Percentiles rank a stretch among this genome's conserved stretches.
Evolutionary conservation across 1,140 invertebrate species (phyloP).

Genomic region (Leptoteleia sp.): DNA sequence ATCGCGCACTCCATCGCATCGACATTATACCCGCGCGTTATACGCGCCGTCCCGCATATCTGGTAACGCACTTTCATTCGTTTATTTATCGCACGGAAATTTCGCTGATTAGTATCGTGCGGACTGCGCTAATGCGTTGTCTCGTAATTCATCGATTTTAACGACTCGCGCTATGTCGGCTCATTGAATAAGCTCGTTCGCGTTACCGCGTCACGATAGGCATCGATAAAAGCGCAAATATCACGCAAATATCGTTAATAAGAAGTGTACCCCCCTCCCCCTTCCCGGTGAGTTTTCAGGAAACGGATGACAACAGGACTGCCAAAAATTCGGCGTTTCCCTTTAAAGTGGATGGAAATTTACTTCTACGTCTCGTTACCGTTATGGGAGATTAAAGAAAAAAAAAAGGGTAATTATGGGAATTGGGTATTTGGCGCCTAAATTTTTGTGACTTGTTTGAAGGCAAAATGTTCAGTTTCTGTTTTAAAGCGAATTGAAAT

Average conservation of each 20-base stretch:
- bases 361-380: too few relatives aligned
- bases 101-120: constrained; percentile 80
- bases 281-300: constrained; percentile 28
- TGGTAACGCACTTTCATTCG: constrained; percentile 73
- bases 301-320: constrained; percentile 19
- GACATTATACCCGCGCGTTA: constrained; percentile 72
- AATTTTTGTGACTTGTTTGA: too few relatives aligned
- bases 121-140: constrained; percentile 79
- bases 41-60: constrained; percentile 71
- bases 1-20: constrained; percentile 75
- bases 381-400: too few relatives aligned
- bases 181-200: constrained; percentile 75
- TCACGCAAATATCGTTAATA: constrained; percentile 62
- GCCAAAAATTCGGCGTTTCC: too few relatives aligned
- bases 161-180: constrained; percentile 73
- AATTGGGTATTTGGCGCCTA: too few relatives aligned
- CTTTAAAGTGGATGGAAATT: too few relatives aligned
- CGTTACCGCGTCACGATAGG: constrained; percentile 62
- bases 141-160: constrained; percentile 81
- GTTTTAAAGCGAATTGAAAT: too few relatives aligned
- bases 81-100: constrained; percentile 78
- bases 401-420: too few relatives aligned
- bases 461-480: too few relatives aligned
- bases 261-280: too few relatives aligned
- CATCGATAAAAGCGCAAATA: constrained; percentile 66